Base-by-base conservation (phyloP, 2,888 invertebrate species). In the Rotaria socialis region DNA sequence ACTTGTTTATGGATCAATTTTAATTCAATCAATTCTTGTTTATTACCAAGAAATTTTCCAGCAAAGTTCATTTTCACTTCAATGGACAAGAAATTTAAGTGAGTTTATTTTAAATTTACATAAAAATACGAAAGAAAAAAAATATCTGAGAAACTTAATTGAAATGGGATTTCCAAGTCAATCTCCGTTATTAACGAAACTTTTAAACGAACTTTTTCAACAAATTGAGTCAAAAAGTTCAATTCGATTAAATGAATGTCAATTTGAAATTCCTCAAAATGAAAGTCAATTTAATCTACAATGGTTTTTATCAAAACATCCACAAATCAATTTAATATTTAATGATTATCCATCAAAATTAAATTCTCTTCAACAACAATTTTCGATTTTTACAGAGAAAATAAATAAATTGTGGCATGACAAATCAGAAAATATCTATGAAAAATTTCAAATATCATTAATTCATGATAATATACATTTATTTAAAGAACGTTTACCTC, bases 151-250 rank as follows among this genome's bases (percentile, higher is more conserved):
- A 47, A 2, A 22, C 10, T 47, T 80, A 24, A 47, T 80, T 41
- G 75, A 80, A 80, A 43, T 47, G 47, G n/a, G 11, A 19, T 80
- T 22, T 80, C 47, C 47, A 80, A 80, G 8, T 4, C 24, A 43
- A 24, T 80, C 47, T 16, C n/a, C 75, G n/a, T 47, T 47, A 11
- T 7, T 80, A 24, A 43, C 41, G 8, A 43, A 80, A 47, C n/a
- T 43, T 16, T 14, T 80, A 24, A n/a, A 80, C 47, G 75, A 80
- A 80, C 14, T 80, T 4, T 80, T 80, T 80, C 75, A 43, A 80
- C 75, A 47, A 80, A 22, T 47, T 4, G 22, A 16, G 8, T n/a
- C 67, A 11, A 67, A n/a, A 35, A 67, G 11, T 4, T 35, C 27
- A 35, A 4, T 67, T 35, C 27, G 14, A 16, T 35, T 67, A 67